Conservation (phyloP, 2,797 vertebrate genomes). For the Megalops cyprinoides region DNA sequence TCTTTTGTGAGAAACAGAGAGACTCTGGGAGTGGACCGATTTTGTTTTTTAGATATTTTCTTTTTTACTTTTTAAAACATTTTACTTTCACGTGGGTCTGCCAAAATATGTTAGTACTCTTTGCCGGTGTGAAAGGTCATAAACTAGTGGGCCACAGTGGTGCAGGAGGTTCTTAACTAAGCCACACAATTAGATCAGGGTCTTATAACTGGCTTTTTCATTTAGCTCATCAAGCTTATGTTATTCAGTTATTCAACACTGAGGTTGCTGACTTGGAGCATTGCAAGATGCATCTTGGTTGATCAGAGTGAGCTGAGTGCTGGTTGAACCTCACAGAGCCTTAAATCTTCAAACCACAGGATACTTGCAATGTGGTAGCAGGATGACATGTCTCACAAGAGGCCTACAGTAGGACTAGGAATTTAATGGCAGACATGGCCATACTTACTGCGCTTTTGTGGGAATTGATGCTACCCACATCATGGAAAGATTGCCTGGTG, state of each 20-base stretch:
- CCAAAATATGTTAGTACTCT: background rate
- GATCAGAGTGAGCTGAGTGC: background rate
- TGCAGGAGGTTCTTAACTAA: no score
- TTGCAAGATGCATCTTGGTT: no score
- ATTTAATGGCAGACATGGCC: background rate
- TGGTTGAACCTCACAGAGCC: background rate
- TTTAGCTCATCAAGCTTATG: no score
- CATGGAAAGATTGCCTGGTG: constrained; percentile 85
- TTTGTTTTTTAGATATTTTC: background rate
- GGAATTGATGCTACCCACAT: constrained; percentile 96
- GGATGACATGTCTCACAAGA: background rate
- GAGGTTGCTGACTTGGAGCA: no score
- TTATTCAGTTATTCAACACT: no score
- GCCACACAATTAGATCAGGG: no score
- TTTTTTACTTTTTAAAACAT: background rate
- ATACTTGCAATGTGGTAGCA: background rate
- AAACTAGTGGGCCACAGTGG: no score
- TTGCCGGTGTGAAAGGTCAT: no score
- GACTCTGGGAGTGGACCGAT: background rate
- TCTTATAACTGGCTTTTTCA: no score
- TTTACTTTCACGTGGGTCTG: background rate
- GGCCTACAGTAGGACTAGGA: background rate
- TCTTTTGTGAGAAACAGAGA: background rate
- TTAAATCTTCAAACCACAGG: background rate
- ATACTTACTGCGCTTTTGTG: constrained; percentile 96